Base-by-base conservation (phyloP, 2,797 vertebrate species). In the Bradypodion ventrale region DNA sequence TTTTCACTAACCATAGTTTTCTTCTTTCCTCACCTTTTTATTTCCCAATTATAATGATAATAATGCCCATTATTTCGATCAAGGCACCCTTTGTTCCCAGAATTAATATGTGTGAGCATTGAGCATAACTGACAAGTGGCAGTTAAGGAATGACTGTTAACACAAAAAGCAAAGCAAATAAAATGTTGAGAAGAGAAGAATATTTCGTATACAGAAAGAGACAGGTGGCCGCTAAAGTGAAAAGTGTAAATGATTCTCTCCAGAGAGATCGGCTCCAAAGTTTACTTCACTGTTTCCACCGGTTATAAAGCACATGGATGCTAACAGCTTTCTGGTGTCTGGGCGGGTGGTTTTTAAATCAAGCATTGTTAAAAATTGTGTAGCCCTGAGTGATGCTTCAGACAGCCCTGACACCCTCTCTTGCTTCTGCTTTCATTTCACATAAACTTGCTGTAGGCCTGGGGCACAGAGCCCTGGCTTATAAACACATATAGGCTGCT, bases 331-430 rank as follows among this genome's bases (percentile, higher is more conserved):
- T 94, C 89, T 92, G 85, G 87, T 93, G 90, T 86, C 86, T 91
- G 78, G 76, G 88, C 0, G 27, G 88, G 91, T 94, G 94, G 93
- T 96, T 95, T 96, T 94, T 89, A 88, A 93, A 94, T 95, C 91
- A 95, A 92, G 86, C 85, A 90, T 90, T 91, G 88, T 93, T 95
- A 94, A 93, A 93, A 94, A 87, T 83, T 79, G 75, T 83, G 85
- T 80, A 92, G 69, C 59, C 94, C 93, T 88, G 91, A 95, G 85
- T 89, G 89, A 87, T 87, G 85, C 80, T 93, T 94, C 90, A 90
- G 91, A 92, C 92, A 90, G 88, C 83, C 78, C 85, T 89, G 90
- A 92, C 76, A 89, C 84, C 21, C 5, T 25, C 15, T 49, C 78
- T 90, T 83, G 68, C 89, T 88, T 90, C 88, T 91, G 49, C 83